phyloP scores from a whole-genome alignment of 2,797 vertebrate genomes.

The Phaenicophaeus curvirostris region DNA sequence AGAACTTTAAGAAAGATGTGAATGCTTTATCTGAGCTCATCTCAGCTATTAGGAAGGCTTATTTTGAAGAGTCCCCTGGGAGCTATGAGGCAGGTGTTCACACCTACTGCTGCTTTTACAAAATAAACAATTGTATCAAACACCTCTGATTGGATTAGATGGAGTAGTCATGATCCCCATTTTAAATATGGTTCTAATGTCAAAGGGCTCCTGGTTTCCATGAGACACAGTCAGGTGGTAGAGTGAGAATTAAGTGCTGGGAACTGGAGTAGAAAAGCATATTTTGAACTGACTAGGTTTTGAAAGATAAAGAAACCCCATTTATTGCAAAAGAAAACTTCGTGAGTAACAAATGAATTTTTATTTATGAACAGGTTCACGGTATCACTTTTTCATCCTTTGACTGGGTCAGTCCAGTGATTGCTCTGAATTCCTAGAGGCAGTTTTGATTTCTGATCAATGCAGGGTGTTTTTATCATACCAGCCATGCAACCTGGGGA shows the following conservation, averaged over 20 bases:
- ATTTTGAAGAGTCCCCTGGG: not conserved
- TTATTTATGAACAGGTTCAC: not conserved
- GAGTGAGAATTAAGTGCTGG: not conserved
- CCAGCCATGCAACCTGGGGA: not conserved
- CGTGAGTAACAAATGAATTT: not conserved
- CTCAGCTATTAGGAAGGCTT: not conserved
- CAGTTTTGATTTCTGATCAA: not conserved
- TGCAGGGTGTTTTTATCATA: not conserved
- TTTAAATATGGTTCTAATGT: not conserved
- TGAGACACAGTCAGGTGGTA: not conserved
- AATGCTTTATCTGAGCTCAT: not conserved
- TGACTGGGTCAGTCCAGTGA: not conserved
- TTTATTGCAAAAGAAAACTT: not conserved
- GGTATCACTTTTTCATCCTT: not conserved
- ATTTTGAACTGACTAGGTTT: not conserved
- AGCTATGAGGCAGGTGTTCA: not conserved
- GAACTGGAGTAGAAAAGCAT: not conserved
- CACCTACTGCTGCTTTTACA: not conserved
- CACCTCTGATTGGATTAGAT: not conserved
- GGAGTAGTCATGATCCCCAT: not conserved
- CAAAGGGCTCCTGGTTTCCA: not conserved
- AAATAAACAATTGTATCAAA: constrained; percentile 8
- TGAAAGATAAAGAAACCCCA: not conserved
- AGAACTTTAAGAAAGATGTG: not conserved
- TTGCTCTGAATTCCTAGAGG: not conserved